Evolutionary conservation across 2,797 vertebrate genomes (phyloP).

Genomic region (Acropternis orthonyx): DNA sequence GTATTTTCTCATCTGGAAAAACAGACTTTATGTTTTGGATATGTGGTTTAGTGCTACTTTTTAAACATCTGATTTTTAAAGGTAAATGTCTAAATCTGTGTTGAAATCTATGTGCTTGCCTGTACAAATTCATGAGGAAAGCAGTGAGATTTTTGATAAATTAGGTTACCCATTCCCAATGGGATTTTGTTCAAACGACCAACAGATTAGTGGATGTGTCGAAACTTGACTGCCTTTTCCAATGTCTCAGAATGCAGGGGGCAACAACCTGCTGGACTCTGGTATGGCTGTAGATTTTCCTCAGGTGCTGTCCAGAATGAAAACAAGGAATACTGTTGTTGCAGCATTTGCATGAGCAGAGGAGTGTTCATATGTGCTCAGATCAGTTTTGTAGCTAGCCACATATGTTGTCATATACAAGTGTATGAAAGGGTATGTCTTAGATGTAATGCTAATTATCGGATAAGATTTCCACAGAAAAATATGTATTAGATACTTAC

Average conservation of each 20-base stretch:
- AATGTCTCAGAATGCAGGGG: neutral
- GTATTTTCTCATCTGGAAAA: neutral
- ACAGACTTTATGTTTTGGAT: neutral
- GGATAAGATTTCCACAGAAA: neutral
- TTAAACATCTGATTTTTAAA: neutral
- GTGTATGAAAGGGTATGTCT: neutral
- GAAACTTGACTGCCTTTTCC: neutral
- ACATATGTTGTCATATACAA: neutral
- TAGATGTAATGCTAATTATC: neutral
- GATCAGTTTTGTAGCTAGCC: neutral
- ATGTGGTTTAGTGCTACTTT: neutral
- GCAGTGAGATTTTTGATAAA: neutral
- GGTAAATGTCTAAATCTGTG: neutral
- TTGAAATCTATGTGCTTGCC: neutral
- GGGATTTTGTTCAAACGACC: neutral
- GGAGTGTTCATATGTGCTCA: neutral
- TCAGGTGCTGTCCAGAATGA: neutral
- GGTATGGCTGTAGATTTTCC: conserved; percentile 15
- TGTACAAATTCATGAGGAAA: neutral
- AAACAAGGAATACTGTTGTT: neutral
- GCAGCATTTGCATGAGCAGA: neutral
- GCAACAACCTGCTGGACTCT: neutral
- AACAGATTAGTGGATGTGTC: neutral
- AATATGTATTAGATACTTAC: neutral
- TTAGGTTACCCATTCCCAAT: neutral